These are phyloP conservation scores for Heliothis virescens DNA, from an alignment of 1,140 invertebrate species.

Conservation along the genomic window DNA sequence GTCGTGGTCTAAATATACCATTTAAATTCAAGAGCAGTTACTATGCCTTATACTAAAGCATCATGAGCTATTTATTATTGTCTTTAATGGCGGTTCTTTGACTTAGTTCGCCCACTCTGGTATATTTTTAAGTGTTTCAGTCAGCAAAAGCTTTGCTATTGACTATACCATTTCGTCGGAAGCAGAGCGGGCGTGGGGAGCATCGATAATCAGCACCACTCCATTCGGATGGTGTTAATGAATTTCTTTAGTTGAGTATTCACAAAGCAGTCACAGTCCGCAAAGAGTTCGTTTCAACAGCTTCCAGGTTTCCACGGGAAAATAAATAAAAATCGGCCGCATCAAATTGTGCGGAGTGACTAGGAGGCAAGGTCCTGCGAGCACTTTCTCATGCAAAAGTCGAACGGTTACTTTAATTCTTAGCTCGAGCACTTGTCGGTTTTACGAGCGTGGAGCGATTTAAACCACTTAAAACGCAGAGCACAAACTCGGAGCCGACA, in stretches of 20 bases:
- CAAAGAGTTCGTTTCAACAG: conserved; percentile 70
- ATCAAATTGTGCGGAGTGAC: conserved; percentile 76
- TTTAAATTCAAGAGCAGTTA: conserved; percentile 82
- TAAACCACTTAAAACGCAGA: conserved; percentile 86
- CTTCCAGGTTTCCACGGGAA: conserved; percentile 68
- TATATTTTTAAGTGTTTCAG: conserved; percentile 46
- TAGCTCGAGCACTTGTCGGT: conserved; percentile 85
- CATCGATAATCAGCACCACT: conserved; percentile 52
- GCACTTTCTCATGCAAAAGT: conserved; percentile 86
- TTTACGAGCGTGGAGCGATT: conserved; percentile 86
- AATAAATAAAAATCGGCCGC: conserved; percentile 71
- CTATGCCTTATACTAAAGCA: conserved; percentile 64
- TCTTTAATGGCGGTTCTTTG: conserved; percentile 72
- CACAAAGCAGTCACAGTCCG: conserved; percentile 73
- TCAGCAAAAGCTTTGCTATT: conserved; percentile 45
- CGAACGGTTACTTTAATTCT: conserved; percentile 86
- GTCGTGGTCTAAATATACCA: conserved; percentile 78
- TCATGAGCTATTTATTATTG: conserved; percentile 76
- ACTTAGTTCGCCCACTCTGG: conserved; percentile 54
- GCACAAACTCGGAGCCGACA: conserved; percentile 85
- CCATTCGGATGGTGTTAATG: conserved; percentile 73
- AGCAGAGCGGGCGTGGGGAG: conserved; percentile 37
- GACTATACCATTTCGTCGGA: conserved; percentile 40
- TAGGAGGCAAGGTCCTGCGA: conserved; percentile 76
- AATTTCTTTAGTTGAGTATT: conserved; percentile 81